Percentiles rank a stretch among this genome's conserved stretches.
Evolutionary conservation across 2,888 invertebrate genomes (phyloP).

Genomic region (Pecten maximus): DNA sequence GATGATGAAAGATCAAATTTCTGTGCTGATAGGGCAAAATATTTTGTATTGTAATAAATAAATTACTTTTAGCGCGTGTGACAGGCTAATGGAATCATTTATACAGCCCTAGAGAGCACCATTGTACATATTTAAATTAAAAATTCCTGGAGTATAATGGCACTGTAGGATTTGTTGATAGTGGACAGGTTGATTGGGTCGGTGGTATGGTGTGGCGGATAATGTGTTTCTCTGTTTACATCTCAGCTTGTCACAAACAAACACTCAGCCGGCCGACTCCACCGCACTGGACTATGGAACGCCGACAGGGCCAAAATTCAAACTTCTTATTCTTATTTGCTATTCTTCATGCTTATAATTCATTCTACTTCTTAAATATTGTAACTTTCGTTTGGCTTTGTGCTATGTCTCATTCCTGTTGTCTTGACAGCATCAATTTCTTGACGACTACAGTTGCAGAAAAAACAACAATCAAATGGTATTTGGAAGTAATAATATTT

Average conservation of each 20-base stretch:
- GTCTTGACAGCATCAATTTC: too few species aligned
- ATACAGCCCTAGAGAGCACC: neutral
- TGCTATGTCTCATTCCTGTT: too few species aligned
- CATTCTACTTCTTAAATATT: too few species aligned
- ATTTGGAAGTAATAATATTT: too few species aligned
- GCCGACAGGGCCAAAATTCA: neutral
- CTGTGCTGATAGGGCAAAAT: neutral
- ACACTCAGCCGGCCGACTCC: neutral
- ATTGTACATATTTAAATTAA: constrained; percentile 21
- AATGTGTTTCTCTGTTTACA: neutral
- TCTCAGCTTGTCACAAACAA: neutral
- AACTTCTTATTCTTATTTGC: too few species aligned
- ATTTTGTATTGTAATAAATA: constrained; percentile 20
- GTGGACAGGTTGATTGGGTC: constrained; percentile 2
- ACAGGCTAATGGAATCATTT: constrained; percentile 19
- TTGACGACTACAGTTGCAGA: too few species aligned
- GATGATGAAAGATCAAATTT: constrained; percentile 21
- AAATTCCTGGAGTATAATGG: neutral
- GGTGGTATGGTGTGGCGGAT: neutral
- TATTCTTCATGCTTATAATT: too few species aligned
- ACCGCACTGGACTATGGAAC: neutral
- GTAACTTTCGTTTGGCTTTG: too few species aligned
- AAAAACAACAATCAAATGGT: too few species aligned
- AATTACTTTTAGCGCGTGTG: constrained; percentile 24
- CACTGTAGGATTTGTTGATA: neutral